Evolutionary conservation across 2,113 vertebrate species (phyloP).

Genomic region (Podarcis muralis): DNA sequence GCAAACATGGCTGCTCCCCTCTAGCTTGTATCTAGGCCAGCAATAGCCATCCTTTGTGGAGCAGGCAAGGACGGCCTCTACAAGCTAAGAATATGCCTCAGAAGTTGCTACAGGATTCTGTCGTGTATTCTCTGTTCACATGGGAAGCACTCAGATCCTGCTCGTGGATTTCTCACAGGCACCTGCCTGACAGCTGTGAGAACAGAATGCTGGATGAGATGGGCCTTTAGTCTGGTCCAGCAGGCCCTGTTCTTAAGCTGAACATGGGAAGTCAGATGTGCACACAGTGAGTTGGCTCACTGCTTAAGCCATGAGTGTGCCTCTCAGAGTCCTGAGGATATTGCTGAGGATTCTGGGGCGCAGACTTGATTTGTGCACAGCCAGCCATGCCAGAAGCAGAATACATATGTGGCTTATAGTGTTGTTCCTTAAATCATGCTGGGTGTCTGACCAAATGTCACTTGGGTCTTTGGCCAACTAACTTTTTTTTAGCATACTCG

Average conservation of each 20-base stretch:
- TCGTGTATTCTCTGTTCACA: background rate
- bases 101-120: background rate
- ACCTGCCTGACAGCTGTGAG: too few relatives aligned
- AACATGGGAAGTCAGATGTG: background rate
- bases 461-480: background rate
- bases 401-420: too few relatives aligned
- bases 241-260: too few relatives aligned
- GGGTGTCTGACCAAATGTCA: background rate
- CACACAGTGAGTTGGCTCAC: background rate
- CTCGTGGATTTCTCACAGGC: too few relatives aligned
- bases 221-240: too few relatives aligned
- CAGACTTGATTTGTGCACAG: background rate
- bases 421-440: background rate
- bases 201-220: too few relatives aligned
- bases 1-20: background rate
- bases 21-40: background rate
- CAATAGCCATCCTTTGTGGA: background rate
- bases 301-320: background rate
- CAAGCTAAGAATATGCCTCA: background rate
- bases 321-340: background rate
- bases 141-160: background rate
- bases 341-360: background rate
- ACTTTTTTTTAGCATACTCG: background rate
- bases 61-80: too few relatives aligned
- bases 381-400: background rate